Evolutionary conservation across 2,797 vertebrate genomes (phyloP).

Genomic region (Acrossocheilus wenchowensis): DNA sequence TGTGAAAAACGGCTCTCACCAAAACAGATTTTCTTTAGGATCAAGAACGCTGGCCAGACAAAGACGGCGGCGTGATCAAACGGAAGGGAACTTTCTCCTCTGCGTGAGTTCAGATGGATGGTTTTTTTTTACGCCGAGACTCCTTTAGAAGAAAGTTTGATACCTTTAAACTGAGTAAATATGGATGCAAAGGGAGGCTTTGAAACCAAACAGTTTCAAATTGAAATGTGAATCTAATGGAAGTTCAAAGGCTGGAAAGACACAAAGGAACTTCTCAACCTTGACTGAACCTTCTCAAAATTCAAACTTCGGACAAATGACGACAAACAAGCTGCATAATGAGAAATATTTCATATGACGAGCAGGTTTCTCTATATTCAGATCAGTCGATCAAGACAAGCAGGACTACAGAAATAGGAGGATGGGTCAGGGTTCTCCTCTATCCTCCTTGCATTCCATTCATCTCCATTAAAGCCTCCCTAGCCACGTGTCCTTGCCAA

Average conservation of each 20-base stretch:
- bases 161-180: constrained; percentile 49
- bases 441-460: constrained; percentile 51
- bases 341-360: constrained; percentile 62
- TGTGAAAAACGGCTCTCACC: constrained; percentile 34
- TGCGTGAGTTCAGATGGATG: background rate
- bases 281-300: constrained; percentile 21
- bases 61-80: constrained; percentile 58
- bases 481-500: constrained; percentile 57
- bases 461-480: constrained; percentile 58
- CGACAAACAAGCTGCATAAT: constrained; percentile 44
- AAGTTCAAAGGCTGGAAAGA: constrained; percentile 49
- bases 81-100: constrained; percentile 32
- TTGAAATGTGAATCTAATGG: constrained; percentile 51
- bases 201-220: constrained; percentile 27
- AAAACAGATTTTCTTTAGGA: constrained; percentile 43
- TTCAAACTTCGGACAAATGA: constrained; percentile 20
- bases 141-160: constrained; percentile 35
- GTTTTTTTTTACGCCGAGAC: constrained; percentile 18
- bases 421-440: constrained; percentile 36
- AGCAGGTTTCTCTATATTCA: constrained; percentile 68
- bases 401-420: constrained; percentile 41
- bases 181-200: constrained; percentile 39
- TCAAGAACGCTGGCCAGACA: constrained; percentile 43
- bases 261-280: background rate
- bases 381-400: constrained; percentile 51